Conservation (phyloP, 2,113 vertebrate species). For the Morone chrysops region DNA sequence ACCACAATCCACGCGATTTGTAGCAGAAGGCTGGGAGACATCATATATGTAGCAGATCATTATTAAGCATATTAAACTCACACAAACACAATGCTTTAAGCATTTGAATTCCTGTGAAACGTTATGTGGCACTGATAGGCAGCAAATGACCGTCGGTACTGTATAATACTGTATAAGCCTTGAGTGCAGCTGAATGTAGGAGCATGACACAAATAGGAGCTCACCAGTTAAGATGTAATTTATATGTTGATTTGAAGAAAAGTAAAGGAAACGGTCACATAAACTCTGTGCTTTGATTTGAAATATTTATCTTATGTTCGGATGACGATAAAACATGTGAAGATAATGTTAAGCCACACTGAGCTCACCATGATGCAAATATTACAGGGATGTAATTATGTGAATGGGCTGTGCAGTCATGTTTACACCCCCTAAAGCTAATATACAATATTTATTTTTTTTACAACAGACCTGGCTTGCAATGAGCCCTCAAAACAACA, state of each 20-base stretch:
- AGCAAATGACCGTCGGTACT: neutral
- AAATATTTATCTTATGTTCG: neutral
- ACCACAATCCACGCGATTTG: neutral
- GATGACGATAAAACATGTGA: conserved; percentile 4
- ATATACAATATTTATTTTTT: neutral
- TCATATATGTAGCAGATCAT: neutral
- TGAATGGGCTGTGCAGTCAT: conserved; percentile 1
- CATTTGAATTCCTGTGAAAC: neutral
- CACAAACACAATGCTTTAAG: neutral
- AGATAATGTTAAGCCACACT: conserved; percentile 7
- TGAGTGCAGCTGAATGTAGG: conserved; percentile 10
- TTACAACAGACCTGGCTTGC: neutral
- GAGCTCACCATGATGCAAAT: conserved; percentile 16
- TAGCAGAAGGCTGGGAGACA: neutral
- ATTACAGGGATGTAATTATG: conserved; percentile 24
- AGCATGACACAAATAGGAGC: conserved; percentile 14
- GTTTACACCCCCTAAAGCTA: conserved; percentile 21
- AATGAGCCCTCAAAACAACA: conserved; percentile 13
- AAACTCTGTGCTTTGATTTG: neutral
- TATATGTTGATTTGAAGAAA: conserved; percentile 15
- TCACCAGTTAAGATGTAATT: conserved; percentile 12
- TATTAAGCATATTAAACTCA: neutral
- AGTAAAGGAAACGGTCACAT: conserved; percentile 18
- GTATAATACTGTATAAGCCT: neutral
- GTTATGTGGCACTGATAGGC: neutral